Percentiles rank a stretch among this genome's conserved stretches.
phyloP scores from a whole-genome alignment of 2,888 invertebrate genomes.

The Protula sp. region DNA sequence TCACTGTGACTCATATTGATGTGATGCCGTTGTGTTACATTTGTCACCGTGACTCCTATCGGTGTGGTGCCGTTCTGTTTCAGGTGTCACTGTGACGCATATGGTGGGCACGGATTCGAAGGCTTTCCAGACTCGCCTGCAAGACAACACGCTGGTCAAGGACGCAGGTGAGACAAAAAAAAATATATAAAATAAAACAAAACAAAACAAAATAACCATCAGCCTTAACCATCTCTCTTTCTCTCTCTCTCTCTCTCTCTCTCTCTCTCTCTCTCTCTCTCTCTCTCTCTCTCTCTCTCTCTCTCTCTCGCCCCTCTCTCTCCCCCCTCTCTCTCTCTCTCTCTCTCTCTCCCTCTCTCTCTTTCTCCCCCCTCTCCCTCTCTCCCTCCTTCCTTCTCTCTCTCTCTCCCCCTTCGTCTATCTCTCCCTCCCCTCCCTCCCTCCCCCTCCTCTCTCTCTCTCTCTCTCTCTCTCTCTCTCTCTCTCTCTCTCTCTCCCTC shows the following conservation, averaged over 20 bases:
- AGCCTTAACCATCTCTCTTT: too few relatives aligned
- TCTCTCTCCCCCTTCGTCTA: too few relatives aligned
- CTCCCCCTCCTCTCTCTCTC: not conserved
- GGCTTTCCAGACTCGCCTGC: not conserved
- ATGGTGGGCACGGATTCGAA: not conserved
- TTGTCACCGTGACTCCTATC: too few relatives aligned
- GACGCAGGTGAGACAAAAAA: not conserved
- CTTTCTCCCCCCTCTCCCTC: not conserved
- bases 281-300: not conserved
- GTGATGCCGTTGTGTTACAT: too few relatives aligned
- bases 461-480: not conserved
- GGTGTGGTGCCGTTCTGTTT: too few relatives aligned
- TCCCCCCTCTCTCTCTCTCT: not conserved
- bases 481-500: not conserved
- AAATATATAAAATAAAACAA: too few relatives aligned
- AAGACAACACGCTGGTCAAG: not conserved
- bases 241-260: not conserved
- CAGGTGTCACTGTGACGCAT: too few relatives aligned
- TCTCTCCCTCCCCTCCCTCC: too few relatives aligned
- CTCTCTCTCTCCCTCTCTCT: not conserved
- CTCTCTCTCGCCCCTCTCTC: too few relatives aligned
- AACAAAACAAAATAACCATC: too few relatives aligned
- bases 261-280: not conserved
- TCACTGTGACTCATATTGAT: too few relatives aligned
- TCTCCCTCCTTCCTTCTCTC: not conserved